phyloP scores from a whole-genome alignment of 2,113 vertebrate genomes.

The Microtus pennsylvanicus region DNA sequence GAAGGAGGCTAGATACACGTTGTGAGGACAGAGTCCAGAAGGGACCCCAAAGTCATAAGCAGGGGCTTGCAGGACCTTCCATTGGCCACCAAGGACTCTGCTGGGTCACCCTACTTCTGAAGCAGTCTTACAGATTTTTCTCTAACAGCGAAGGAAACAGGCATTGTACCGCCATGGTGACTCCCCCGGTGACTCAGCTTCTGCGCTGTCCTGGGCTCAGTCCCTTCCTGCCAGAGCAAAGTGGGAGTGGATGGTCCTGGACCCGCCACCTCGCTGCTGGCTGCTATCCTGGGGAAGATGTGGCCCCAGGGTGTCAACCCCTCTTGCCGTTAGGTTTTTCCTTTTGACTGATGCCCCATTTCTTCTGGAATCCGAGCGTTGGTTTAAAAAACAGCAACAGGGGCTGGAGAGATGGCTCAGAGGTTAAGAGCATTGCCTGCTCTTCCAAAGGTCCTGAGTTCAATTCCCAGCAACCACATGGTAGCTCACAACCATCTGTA shows the following conservation, averaged over 20 bases:
- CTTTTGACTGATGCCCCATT: background rate
- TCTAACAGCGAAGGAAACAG: background rate
- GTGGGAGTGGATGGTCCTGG: background rate
- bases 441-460: too few relatives aligned
- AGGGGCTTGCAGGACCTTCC: background rate
- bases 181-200: background rate
- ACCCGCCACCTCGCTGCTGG: background rate
- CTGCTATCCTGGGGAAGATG: background rate
- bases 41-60: background rate
- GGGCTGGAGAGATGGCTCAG: too few relatives aligned
- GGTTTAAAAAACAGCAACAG: background rate
- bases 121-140: background rate
- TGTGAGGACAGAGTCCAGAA: background rate
- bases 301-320: background rate
- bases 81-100: rapidly evolving
- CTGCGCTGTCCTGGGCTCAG: background rate
- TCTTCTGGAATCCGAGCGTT: background rate
- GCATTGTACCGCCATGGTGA: background rate
- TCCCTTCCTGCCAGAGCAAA: background rate
- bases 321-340: background rate
- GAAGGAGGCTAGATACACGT: rapidly evolving
- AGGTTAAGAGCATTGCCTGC: too few relatives aligned
- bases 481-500: too few relatives aligned
- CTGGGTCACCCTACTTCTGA: rapidly evolving
- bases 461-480: too few relatives aligned